Conservation (phyloP, 2,888 invertebrate genomes). For the Drosophila birchii region DNA sequence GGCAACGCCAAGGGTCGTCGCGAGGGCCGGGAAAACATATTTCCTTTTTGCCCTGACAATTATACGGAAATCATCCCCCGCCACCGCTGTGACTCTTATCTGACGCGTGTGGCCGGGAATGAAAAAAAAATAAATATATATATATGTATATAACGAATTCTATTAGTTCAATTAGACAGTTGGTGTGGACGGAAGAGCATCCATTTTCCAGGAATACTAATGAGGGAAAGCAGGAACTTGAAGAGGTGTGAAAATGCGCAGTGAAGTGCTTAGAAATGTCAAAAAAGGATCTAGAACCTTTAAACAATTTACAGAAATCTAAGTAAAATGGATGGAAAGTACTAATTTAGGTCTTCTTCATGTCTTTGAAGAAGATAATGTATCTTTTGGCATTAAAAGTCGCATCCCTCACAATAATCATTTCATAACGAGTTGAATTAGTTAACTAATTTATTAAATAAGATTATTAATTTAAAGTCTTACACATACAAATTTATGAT, state of each 20-base stretch:
- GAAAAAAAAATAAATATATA: slow-evolving; percentile 46
- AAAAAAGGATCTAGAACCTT: neutral
- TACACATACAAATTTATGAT: neutral
- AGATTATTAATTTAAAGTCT: neutral
- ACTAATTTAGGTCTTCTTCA: neutral
- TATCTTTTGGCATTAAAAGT: too few species aligned
- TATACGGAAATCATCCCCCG: slow-evolving; percentile 41
- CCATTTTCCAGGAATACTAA: slow-evolving; percentile 4
- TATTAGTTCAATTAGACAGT: slow-evolving; percentile 73
- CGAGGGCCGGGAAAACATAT: slow-evolving; percentile 16
- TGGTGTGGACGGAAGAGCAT: slow-evolving; percentile 23
- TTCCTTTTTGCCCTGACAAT: slow-evolving; percentile 36
- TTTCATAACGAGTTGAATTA: neutral
- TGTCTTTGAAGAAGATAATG: too few species aligned
- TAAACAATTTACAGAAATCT: neutral
- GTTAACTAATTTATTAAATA: neutral
- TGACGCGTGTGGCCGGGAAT: slow-evolving; percentile 62
- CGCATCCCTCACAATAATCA: neutral
- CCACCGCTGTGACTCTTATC: slow-evolving; percentile 48
- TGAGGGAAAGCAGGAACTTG: slow-evolving; percentile 2
- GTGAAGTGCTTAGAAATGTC: neutral
- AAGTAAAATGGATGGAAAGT: neutral
- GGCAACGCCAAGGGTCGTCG: slow-evolving; percentile 26
- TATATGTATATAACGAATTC: slow-evolving; percentile 37
- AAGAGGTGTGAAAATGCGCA: slow-evolving; percentile 13